Evolutionary conservation across 1,140 invertebrate species (phyloP), one percentile per base, ranked within the genome.

Genomic region (Ptiloglossa arizonensis): DNA sequence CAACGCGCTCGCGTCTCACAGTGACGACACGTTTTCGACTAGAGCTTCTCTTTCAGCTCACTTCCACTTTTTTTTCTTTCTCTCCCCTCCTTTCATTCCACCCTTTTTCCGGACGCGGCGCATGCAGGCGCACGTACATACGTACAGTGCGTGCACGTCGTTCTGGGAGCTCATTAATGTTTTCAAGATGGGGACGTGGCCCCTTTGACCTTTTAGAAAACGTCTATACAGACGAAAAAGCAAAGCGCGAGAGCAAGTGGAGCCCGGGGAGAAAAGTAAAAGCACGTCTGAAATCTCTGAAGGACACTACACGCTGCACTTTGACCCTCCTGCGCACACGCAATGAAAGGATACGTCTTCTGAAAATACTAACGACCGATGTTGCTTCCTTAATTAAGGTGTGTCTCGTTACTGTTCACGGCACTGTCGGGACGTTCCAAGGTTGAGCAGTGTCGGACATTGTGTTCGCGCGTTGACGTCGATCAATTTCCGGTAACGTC

Each of bases 161-260:
- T 73, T 70, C 48, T 32, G 79, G 79, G 57, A 85, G 82, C 83
- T 86, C 84, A 86, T 86, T 86, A 86, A 86, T 86, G 83, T 82
- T 81, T 86, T 86, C 80, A 85, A 85, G 83, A 85, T 85, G 46
- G 57, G 74, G 46, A 75, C n/a, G 22, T 77, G 54, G 72, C 63
- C 52, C 75, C 83, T 86, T 86, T 82, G 80, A 85, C 84, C 71
- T 86, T 85, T 79, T 57, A 69, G 63, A 82, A 78, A 85, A 82
- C 69, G 72, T 59, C 79, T 57, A 52, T 72, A 75, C 82, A 68
- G 70, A 72, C 74, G 84, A 82, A 81, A 76, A 84, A 73, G 83
- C 79, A 84, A 84, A 81, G 71, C 70, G 70, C 69, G 46, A 52
- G 54, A 52, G 54, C 64, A 63, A 63, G 72, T 68, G 71, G 82